Base-by-base conservation (phyloP, 2,888 invertebrate species). In the Acleris cristana region DNA sequence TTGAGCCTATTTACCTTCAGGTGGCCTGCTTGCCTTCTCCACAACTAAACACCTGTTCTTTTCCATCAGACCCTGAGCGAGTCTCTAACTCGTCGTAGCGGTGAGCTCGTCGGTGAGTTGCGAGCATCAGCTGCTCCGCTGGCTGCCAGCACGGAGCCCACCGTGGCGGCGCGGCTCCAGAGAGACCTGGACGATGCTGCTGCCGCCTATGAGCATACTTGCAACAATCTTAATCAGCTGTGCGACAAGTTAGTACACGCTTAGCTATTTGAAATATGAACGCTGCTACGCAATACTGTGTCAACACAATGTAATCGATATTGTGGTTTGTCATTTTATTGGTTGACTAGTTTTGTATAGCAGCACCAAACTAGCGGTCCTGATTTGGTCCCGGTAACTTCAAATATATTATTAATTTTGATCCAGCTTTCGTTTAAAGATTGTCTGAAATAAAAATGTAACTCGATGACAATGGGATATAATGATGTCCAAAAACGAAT, bases 181-280 rank as follows among this genome's bases (percentile, higher is more conserved):
- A 94, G 95, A 2, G 96, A 96, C 57, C 95, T 97, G 54, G 95
- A 96, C 83, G 95, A 96, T 79, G 97, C 97, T 18, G 96, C 96
- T 16, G 94, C 95, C 5, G 96, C 96, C 49, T 97, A 97, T 94
- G 95, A 96, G 77, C 96, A 96, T 78, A 97, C 97, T n/a, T 95
- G 96, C 83, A 93, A 94, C 74, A 96, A 96, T 83, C 94, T 97
- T 73, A 95, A 95, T 73, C 95, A 96, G 75, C 94, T 97, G 74
- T 96, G 96, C 85, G 95, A 93, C 76, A 94, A 94, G 90, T 93
- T 1, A 84, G 88, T 81, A 34, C 61, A 55, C 12, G 52, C 44
- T 51, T 56, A n/a, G n/a, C 14, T 45, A 34, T 12, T 34, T 12
- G 34, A 34, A 26, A 26, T 8, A 7, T 26, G 26, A 8, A 26